These are phyloP conservation scores for Ochropleura plecta DNA, from an alignment of 2,888 invertebrate genomes.

Conservation along the genomic window DNA sequence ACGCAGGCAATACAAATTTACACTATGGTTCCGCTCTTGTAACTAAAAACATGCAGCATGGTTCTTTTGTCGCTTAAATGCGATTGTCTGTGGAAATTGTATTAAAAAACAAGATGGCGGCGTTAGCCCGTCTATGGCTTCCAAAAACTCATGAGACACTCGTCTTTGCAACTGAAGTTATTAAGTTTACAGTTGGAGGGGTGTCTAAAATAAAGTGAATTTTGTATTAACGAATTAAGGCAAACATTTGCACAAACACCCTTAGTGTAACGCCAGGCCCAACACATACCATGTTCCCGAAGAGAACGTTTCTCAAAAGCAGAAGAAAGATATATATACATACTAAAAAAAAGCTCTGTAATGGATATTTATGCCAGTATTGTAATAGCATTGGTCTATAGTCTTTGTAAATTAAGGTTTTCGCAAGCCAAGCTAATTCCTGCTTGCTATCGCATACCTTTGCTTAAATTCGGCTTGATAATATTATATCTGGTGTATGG, in stretches of 20 bases:
- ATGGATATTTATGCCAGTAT: constrained; percentile 35
- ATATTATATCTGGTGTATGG: constrained; percentile 46
- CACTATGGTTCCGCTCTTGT: not conserved
- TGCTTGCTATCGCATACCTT: constrained; percentile 40
- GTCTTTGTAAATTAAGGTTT: constrained; percentile 27
- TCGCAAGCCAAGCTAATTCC: constrained; percentile 39
- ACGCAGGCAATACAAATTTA: not conserved
- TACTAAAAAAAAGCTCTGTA: not conserved
- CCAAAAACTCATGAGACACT: not conserved
- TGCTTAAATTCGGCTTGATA: constrained; percentile 48
- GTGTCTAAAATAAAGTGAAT: not conserved
- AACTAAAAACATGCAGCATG: not conserved
- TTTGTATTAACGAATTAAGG: constrained; percentile 1
- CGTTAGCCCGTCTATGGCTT: not conserved
- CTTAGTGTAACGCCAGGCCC: not conserved
- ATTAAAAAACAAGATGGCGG: not conserved
- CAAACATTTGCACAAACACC: not conserved
- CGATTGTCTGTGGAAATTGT: not conserved
- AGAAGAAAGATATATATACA: not conserved
- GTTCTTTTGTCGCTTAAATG: not conserved
- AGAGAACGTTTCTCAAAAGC: not conserved
- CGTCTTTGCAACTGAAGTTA: not conserved
- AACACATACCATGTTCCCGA: not conserved
- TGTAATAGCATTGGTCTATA: constrained; percentile 26
- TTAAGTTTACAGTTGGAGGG: not conserved